These are phyloP conservation scores for Sycon ciliatum DNA, from an alignment of 37 sponge, comb jelly and placozoan genomes.

Conservation along the genomic window DNA sequence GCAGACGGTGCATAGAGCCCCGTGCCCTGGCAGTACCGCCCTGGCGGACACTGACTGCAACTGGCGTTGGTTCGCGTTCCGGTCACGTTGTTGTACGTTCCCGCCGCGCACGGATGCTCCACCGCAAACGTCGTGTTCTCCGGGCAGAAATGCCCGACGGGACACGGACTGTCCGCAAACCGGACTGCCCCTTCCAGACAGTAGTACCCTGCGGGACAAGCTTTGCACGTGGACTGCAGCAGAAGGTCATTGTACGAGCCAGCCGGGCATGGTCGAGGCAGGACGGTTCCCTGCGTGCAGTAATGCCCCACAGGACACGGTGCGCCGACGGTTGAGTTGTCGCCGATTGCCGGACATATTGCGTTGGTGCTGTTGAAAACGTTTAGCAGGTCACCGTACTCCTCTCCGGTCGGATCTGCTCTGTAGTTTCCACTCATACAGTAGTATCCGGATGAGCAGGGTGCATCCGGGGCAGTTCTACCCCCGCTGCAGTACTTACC, in stretches of 20 bases:
- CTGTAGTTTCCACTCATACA: constrained; percentile 23
- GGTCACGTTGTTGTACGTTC: constrained; percentile 14
- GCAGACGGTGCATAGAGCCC: not conserved
- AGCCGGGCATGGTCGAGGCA: constrained; percentile 15
- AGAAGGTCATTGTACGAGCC: constrained; percentile 17
- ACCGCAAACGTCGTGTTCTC: not conserved
- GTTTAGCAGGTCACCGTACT: no score
- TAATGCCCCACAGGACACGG: constrained; percentile 27
- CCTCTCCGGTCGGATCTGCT: no score
- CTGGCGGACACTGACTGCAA: constrained; percentile 22
- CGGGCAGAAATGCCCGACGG: constrained; percentile 37
- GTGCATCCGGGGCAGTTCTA: constrained; percentile 2
- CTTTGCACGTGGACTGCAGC: constrained; percentile 11
- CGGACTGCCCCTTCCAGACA: constrained; percentile 19
- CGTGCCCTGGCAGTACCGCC: constrained; percentile 22
- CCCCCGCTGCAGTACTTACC: constrained; percentile 26
- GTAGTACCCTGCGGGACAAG: constrained; percentile 35
- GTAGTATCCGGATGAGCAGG: constrained; percentile 24
- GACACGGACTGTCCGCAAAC: constrained; percentile 12
- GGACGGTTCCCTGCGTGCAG: constrained; percentile 28
- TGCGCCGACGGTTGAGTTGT: constrained; percentile 2
- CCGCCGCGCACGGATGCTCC: constrained; percentile 26
- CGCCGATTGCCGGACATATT: no score
- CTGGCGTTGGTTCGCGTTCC: not conserved
- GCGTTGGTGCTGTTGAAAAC: no score